phyloP scores from a whole-genome alignment of 2,113 vertebrate genomes.

The Hypocryptadius cinnamomeus region DNA sequence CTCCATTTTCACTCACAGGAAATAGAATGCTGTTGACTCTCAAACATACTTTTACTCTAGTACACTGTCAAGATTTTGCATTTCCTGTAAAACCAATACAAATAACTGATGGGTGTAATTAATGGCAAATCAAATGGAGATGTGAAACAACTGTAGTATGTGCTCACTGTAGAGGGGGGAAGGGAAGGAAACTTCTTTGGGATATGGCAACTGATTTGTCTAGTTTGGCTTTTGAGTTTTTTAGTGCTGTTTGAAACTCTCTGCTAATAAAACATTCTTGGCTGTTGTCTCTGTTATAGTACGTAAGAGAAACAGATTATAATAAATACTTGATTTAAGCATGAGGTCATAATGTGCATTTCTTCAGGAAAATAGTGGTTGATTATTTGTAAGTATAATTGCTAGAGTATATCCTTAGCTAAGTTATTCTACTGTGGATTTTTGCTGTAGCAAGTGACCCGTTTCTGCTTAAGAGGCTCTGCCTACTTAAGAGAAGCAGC shows the following conservation, averaged over 20 bases:
- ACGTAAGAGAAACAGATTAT: not conserved
- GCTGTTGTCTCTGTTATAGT: not conserved
- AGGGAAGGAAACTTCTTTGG: not conserved
- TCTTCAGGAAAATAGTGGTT: not conserved
- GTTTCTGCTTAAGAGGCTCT: not conserved
- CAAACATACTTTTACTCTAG: not conserved
- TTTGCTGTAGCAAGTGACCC: not conserved
- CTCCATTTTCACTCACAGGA: not conserved
- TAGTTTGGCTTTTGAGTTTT: not conserved
- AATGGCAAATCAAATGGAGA: not conserved
- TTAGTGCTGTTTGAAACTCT: not conserved
- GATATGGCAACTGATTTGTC: not conserved
- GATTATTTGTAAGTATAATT: not conserved
- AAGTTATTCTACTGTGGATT: not conserved
- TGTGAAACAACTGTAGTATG: not conserved
- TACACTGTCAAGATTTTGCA: not conserved
- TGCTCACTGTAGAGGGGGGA: not conserved
- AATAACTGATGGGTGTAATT: not conserved
- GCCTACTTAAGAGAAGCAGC: not conserved
- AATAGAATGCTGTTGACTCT: not conserved
- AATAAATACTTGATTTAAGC: not conserved
- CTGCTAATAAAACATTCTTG: not conserved
- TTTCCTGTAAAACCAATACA: not conserved
- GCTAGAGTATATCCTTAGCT: not conserved
- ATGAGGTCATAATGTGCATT: not conserved